Conservation (phyloP, 1,140 invertebrate genomes). For the Rhizoglyphus robini region DNA sequence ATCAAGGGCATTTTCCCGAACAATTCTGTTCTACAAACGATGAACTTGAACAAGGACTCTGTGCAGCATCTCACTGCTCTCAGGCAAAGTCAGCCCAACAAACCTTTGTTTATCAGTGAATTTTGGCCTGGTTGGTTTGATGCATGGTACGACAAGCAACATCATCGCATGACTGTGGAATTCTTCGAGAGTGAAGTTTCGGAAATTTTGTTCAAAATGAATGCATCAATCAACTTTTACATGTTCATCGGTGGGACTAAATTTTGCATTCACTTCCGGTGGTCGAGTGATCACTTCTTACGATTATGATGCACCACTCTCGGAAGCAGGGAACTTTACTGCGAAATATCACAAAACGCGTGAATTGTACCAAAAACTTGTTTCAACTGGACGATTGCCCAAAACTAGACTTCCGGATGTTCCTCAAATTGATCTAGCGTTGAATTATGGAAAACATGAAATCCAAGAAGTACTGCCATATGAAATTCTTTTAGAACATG, state of each 20-base stretch:
- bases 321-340: conserved; percentile 39
- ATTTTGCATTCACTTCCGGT: conserved; percentile 23
- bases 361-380: conserved; percentile 29
- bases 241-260: conserved; percentile 26
- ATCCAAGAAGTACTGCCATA: not conserved
- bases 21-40: too few species aligned
- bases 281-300: conserved; percentile 36
- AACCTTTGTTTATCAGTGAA: conserved; percentile 33
- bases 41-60: conserved; percentile 1
- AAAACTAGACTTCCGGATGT: not conserved
- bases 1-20: not conserved
- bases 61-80: not conserved
- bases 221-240: conserved; percentile 32
- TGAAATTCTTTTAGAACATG: not conserved
- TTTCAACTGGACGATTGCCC: not conserved
- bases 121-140: conserved; percentile 35
- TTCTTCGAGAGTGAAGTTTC: conserved; percentile 24
- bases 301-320: conserved; percentile 40
- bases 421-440: not conserved
- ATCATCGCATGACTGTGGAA: conserved; percentile 21
- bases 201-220: conserved; percentile 27
- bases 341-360: conserved; percentile 36
- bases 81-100: conserved; percentile 22
- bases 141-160: conserved; percentile 28
- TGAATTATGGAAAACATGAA: not conserved